Evolutionary conservation across 2,113 vertebrate species (phyloP), one percentile per base, ranked within the genome.

Genomic region (Archocentrus centrarchus): DNA sequence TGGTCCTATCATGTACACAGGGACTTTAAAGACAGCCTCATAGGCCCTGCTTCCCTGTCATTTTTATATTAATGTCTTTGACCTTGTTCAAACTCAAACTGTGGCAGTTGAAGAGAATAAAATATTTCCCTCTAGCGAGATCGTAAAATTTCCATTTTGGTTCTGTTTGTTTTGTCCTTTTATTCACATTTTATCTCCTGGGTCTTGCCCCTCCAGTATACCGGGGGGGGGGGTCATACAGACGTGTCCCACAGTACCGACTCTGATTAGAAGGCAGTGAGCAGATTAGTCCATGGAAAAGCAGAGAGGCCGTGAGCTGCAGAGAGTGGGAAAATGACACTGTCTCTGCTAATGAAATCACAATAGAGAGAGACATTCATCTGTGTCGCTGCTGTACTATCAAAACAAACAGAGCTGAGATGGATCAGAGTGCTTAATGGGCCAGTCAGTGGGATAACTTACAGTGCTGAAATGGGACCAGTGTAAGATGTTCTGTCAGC

Each of bases 361-460:
- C 60, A 92, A 92, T 41, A 91, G 58, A 85, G 88, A 89, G 7
- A 80, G 81, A 88, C 83, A 93, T 90, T 87, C 44, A 81, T 92
- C 90, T 89, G 63, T 79, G 85, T 60, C 75, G n/a, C 75, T 41
- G 87, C 86, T 68, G 47, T 11, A 22, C 87, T 88, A 76, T 80
- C 66, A 85, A 91, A 94, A 94, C 91, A 94, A 91, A 85, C 79
- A 76, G 76, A 84, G 39, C 62, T 64, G 83, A 78, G 85, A 84
- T 58, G 61, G 55, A 44, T 91, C 63, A 60, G 60, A 82, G 75
- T 15, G 57, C 58, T 88, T 91, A 91, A 92, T 90, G 91, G 70
- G 80, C 75, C 88, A 13, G 83, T 80, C 84, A 83, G 18, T 32
- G 86, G 78, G 77, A 90, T 81, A 57, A 84, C 82, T 41, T 37